A percentile compares a stretch with the other conserved stretches of the same genome.
Conservation (phyloP, 1,140 invertebrate species). For the Wiebesia pumilae region DNA sequence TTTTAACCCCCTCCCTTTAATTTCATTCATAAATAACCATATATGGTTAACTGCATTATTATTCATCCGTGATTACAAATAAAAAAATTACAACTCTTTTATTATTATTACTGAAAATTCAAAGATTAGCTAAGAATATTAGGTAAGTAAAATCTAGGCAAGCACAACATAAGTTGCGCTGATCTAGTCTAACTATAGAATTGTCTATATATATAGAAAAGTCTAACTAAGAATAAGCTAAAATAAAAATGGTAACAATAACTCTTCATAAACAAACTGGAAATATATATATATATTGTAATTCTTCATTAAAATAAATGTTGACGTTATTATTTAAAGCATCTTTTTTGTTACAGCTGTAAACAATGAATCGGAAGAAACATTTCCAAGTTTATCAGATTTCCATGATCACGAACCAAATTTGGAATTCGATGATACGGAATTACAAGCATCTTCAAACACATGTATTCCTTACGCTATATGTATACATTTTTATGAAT, state of each 20-base stretch:
- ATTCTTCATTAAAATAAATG: neutral
- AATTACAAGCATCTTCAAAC: slow-evolving; percentile 79
- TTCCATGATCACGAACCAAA: slow-evolving; percentile 95
- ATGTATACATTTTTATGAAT: slow-evolving; percentile 36
- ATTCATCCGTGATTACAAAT: neutral
- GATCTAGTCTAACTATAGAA: neutral
- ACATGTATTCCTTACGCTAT: slow-evolving; percentile 61
- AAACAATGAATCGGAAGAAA: slow-evolving; percentile 82
- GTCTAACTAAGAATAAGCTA: no score
- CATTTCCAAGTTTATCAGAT: slow-evolving; percentile 91
- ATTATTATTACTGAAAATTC: neutral
- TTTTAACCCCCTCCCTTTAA: neutral
- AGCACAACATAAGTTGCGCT: neutral
- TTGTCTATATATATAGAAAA: no score
- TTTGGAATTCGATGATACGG: slow-evolving; percentile 96
- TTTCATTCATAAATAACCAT: neutral
- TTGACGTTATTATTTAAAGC: neutral
- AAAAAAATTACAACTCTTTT: neutral
- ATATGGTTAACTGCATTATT: neutral
- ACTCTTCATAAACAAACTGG: neutral
- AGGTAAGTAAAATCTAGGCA: neutral
- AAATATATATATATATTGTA: neutral
- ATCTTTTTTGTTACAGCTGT: slow-evolving; percentile 58
- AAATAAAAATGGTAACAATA: neutral
- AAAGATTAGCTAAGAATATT: neutral